Evolutionary conservation across 2,888 invertebrate genomes (phyloP), one percentile per base, ranked within the genome.

Genomic region (Ophraella communa): DNA sequence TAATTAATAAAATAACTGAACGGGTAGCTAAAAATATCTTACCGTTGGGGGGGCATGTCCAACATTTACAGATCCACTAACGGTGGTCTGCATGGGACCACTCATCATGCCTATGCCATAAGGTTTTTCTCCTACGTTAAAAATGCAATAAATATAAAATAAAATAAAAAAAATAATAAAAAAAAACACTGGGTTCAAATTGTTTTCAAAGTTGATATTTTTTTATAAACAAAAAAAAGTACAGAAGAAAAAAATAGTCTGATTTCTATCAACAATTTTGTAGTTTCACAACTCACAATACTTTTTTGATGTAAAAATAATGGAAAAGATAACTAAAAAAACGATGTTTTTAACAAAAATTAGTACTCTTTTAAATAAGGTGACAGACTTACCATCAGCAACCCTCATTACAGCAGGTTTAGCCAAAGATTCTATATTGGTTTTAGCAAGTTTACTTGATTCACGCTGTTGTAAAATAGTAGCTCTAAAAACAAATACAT

Each of bases 361-460:
- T 5, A 39, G 17, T 10, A 18, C 17, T 27, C 5, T 11, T 30
- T 5, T n/a, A 20, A 7, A 30, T 20, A 20, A 20, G 8, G 17
- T 1, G 27, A 27, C 27, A 20, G 8, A 78, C 84, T 84, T 84
- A 91, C 96, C 95, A 83, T 94, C 94, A 73, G 90, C 91, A 4
- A 92, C 91, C 70, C 97, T 84, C 84, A 98, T 91, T 27, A 98
- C 90, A 20, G 94, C 98, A 0, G 98, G 97, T 80, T 97, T 94
- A 4, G 98, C 96, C 23, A 98, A 88, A 0, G 95, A 94, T 75
- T 95, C 96, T 0, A 92, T 92, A 80, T 92, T 94, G 11, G 94
- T 89, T 83, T 94, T 95, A 60, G 91, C 93, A 17, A 93, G 88
- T 77, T 91, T 91, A 74, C 88, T 90, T 1, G 91, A 90, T 85